phyloP scores from a whole-genome alignment of 1,140 invertebrate genomes.

The Melitaea cinxia region DNA sequence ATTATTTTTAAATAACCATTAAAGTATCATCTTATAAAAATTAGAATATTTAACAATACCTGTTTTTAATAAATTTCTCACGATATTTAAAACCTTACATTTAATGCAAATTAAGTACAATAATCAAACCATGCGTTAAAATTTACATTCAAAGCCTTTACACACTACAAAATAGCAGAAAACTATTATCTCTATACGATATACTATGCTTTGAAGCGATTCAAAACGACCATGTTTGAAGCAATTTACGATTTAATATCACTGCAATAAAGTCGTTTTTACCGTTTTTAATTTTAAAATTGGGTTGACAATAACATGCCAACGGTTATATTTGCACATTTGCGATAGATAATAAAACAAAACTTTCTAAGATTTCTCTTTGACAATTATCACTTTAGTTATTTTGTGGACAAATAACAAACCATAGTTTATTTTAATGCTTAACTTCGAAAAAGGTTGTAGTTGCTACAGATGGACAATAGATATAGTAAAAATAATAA shows the following conservation, averaged over 20 bases:
- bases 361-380: constrained; percentile 22
- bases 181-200: neutral
- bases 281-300: neutral
- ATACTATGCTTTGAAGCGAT: neutral
- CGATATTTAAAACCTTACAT: neutral
- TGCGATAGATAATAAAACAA: constrained; percentile 10
- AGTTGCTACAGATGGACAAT: too few species aligned
- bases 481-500: too few species aligned
- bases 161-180: neutral
- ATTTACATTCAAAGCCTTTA: constrained; percentile 2
- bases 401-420: neutral
- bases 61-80: neutral
- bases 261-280: neutral
- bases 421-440: too few species aligned
- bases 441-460: too few species aligned
- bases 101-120: neutral
- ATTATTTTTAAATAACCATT: neutral
- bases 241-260: neutral
- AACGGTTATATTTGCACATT: constrained; percentile 15
- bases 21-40: neutral
- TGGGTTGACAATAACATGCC: neutral
- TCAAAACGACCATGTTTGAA: neutral
- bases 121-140: neutral
- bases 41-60: neutral
- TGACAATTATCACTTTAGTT: constrained; percentile 9